Base-by-base conservation (phyloP, 2,888 invertebrate genomes). In the Lasius platythorax region DNA sequence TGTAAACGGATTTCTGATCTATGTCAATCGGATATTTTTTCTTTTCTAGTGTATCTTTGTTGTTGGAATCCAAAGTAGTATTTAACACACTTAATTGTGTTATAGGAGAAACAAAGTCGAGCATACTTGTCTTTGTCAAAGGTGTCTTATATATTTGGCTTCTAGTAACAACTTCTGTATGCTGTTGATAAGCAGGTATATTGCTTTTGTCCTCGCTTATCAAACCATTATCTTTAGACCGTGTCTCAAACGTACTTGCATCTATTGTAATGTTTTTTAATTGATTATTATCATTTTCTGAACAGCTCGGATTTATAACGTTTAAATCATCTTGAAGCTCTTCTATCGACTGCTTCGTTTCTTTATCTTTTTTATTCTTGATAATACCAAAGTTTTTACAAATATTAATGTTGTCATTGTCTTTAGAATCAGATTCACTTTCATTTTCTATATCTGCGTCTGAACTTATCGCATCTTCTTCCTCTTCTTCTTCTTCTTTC, bases 51-150 rank as follows among this genome's bases (percentile, higher is more conserved):
- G 78, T 84, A 11, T 86, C 85, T 23, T 91, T 91, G 6, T 85
- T 87, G 1, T 76, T 84, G 5, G 90, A 91, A 15, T 91, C 88
- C 3, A 82, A 79, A 1, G 68, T 72, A 0, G 87, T 83, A 68
- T 92, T 92, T 5, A 93, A 78, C 0, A 95, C 95, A 92, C 82
- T 95, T 92, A 96, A 92, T 87, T 95, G 95, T 2, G 95, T 94
- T 83, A 95, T 93, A 0, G 96, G 96, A 5, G 96, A 96, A 61
- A 96, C 90, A 90, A 96, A 95, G 85, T 94, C 94, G 6, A 94
- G 91, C 68, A 88, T 84, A 23, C 89, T 90, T 0, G 85, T 73
- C 53, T 85, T 90, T 3, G 70, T 83, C 9, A 87, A 61, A 0
- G 94, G 93, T 12, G 93, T 93, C 75, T 92, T 92, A 81, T 89